Evolutionary conservation across 2,888 invertebrate species (phyloP), one percentile per base, ranked within the genome.

Genomic region (Eumacrocentrus americanus): DNA sequence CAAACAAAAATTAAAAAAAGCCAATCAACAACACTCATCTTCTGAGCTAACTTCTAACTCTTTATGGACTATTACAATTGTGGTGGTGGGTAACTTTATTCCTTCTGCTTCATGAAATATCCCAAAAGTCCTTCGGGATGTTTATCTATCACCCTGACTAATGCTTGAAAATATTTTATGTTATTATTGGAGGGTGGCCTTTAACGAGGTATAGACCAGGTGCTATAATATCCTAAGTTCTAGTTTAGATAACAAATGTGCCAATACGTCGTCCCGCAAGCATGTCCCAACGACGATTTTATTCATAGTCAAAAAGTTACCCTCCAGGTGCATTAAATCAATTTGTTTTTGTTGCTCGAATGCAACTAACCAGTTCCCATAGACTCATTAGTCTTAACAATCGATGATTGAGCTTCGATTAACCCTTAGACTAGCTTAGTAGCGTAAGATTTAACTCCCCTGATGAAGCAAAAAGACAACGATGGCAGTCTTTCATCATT

Each of bases 161-260:
- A 50, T 50, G 34, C 48, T 35, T 25, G 12, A 57, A 50, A 46
- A 12, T 14, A 23, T 22, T 59, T 69, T 72, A 74, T 67, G 61
- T 70, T 71, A 70, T 58, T 61, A 76, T 77, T 78, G 78, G 71
- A 74, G 78, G 78, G 75, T 74, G 70, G 65, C 69, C 72, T 72
- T 70, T 69, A 44, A 20, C 20, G 12, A 25, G 47, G 46, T 11
- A 4, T n/a, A 4, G 47, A 16, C 48, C 40, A 54, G 60, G 60
- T 60, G 60, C 60, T 60, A 60, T 55, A 42, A 12, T 42, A 29
- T 6, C 34, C 34, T 25, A 38, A 59, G 51, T 58, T 25, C 9
- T 29, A 29, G 4, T 29, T 29, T 29, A 29, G 29, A 6, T 29
- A 29, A 29, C 29, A 29, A 29, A 29, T 29, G 29, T 29, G 29